phyloP scores from a whole-genome alignment of 2,113 vertebrate species.

The Guaruba guarouba region DNA sequence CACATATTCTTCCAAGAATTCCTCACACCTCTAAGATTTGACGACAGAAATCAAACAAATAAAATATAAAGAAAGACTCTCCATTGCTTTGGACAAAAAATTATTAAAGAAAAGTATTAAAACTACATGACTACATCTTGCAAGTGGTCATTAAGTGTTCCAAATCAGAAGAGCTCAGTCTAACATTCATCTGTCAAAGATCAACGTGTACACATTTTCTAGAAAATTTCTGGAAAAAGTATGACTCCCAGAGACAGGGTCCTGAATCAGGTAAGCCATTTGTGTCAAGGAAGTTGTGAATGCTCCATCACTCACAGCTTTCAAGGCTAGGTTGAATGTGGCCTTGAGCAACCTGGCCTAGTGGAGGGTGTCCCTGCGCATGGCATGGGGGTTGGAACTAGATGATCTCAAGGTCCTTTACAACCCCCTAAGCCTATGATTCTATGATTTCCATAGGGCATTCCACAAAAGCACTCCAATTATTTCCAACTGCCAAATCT shows the following conservation, averaged over 20 bases:
- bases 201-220: neutral
- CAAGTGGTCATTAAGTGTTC: neutral
- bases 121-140: neutral
- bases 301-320: neutral
- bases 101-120: neutral
- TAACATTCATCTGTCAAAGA: neutral
- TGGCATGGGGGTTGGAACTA: neutral
- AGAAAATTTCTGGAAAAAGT: neutral
- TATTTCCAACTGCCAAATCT: neutral
- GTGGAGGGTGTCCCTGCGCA: neutral
- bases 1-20: neutral
- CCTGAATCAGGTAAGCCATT: neutral
- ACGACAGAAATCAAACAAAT: neutral
- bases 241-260: neutral
- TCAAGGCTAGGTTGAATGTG: neutral
- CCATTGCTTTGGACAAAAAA: neutral
- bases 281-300: neutral
- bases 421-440: neutral
- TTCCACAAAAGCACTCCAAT: neutral
- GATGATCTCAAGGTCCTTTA: neutral
- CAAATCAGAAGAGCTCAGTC: neutral
- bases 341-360: neutral
- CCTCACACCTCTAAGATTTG: neutral
- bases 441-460: neutral
- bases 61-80: neutral